Base-by-base conservation (phyloP, 1,140 invertebrate species). In the Hydropsyche tenuis region DNA sequence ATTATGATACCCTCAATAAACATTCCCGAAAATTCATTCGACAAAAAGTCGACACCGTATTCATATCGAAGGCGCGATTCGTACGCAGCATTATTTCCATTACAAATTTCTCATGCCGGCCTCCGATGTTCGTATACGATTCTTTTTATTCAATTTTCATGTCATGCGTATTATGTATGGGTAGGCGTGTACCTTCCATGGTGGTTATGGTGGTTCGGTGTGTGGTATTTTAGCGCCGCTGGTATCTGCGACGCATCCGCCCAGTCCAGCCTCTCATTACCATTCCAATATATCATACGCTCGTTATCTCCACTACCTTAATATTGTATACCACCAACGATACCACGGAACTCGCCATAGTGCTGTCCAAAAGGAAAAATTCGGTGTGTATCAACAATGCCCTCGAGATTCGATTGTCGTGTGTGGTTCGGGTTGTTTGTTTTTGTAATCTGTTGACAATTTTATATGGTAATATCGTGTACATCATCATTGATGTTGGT, bases 281-380 rank as follows among this genome's bases (percentile, higher is more conserved):
- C 75, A 73, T 76, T 76, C 72, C 75, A 56, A 76, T 76, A 76
- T 73, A 73, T 76, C 75, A 76, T 73, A 72, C 69, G 72, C 72
- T 76, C 75, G 72, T 73, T 76, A 71, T 56, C 20, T 64, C 70
- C 30, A 51, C 72, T 18, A 22, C 51, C 75, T 73, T 68, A 62
- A 69, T 73, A 73, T 69, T 64, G 30, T 37, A 37, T 60, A 22
- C 56, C 56, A 60, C 56, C 56, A 20, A 37, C 30, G 30, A 37
- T 37, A 4, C 30, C 3, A 37, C 3, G 3, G 30, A 9, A 37
- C 9, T 9, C 30, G 3, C 30, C 9, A 37, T 37, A 9, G 30
- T 37, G 30, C 9, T n/a, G n/a, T n/a, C n/a, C n/a, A n/a, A n/a
- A n/a, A n/a, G 30, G 30, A 37, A 37, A 37, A 37, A 37, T 37